Evolutionary conservation across 2,888 invertebrate genomes (phyloP).

Genomic region (Pycnomerus fuliginosus): DNA sequence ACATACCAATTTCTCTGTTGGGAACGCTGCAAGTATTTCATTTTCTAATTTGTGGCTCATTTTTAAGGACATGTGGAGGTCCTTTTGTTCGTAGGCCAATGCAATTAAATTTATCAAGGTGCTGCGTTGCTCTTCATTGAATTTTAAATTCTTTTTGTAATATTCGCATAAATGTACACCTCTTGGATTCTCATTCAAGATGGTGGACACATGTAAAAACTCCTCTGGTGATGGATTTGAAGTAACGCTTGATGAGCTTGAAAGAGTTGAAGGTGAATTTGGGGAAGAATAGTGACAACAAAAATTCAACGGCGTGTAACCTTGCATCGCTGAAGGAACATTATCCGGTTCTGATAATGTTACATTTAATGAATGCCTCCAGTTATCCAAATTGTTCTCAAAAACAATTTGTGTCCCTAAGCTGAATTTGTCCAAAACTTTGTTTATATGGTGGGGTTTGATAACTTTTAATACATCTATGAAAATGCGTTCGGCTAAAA

Average conservation of each 20-base stretch:
- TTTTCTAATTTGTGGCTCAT: slow-evolving; percentile 26
- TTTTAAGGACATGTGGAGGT: slow-evolving; percentile 11
- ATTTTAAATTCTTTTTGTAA: not conserved
- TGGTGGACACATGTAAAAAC: no score
- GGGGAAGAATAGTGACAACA: no score
- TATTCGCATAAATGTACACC: not conserved
- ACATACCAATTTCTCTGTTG: slow-evolving; percentile 29
- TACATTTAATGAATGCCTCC: slow-evolving; percentile 27
- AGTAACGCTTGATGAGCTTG: no score
- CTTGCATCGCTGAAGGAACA: no score
- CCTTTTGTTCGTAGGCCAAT: not conserved
- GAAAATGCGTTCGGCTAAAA: no score
- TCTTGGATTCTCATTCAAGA: not conserved
- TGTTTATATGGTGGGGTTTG: slow-evolving; percentile 28
- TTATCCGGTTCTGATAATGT: slow-evolving; percentile 8
- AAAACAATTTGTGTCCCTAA: slow-evolving; percentile 31
- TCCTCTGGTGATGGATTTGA: no score
- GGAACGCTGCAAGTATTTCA: slow-evolving; percentile 29
- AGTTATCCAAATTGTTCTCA: slow-evolving; percentile 30
- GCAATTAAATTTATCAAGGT: not conserved
- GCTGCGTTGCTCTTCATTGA: not conserved
- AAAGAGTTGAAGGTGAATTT: no score
- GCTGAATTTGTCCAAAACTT: slow-evolving; percentile 25
- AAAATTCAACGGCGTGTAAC: no score
- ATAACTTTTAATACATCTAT: slow-evolving; percentile 19